Conservation (phyloP, 2,113 vertebrate species). For the Gymnobelideus leadbeateri region DNA sequence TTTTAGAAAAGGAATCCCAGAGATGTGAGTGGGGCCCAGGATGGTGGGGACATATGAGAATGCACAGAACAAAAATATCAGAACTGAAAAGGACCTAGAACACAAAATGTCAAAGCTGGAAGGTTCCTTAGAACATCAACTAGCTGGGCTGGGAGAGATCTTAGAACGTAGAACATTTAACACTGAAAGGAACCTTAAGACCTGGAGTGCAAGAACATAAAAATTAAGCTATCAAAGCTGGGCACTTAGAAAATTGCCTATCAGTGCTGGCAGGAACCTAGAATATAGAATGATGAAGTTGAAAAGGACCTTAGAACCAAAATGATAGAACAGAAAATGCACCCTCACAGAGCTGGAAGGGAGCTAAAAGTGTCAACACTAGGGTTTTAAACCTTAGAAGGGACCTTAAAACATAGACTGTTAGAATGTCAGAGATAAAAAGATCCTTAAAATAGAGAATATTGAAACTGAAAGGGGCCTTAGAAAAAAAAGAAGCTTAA, state of each 20-base stretch:
- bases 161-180: neutral
- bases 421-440: neutral
- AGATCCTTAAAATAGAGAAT: neutral
- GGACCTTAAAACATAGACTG: neutral
- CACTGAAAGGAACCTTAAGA: no score
- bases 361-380: neutral
- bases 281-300: neutral
- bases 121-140: neutral
- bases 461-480: neutral
- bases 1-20: neutral
- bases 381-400: neutral
- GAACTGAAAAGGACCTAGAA: neutral
- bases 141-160: no score
- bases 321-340: neutral
- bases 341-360: neutral
- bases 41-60: neutral
- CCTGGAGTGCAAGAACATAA: no score
- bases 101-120: neutral
- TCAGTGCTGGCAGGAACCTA: neutral
- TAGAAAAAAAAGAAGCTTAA: neutral
- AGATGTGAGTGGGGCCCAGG: neutral
- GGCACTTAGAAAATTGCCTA: neutral
- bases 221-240: no score
- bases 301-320: neutral
- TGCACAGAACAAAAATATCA: neutral